These are phyloP conservation scores for Meliscaeva auricollis DNA, from an alignment of 2,888 invertebrate species.

Conservation along the genomic window DNA sequence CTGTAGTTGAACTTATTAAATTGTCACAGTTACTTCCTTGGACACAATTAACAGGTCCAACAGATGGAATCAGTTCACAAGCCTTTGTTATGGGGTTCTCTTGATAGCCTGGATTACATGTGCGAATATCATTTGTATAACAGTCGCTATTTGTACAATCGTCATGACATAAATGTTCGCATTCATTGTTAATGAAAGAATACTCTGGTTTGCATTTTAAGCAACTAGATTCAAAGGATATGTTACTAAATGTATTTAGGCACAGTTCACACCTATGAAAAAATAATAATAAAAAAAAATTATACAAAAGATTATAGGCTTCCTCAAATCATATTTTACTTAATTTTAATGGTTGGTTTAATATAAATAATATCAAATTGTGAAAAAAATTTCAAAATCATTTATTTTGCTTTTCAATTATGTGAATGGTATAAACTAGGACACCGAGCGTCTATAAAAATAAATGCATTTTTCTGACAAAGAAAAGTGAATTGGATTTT, in stretches of 20 bases:
- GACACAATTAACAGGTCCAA: slow-evolving; percentile 23
- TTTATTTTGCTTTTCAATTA: too few species aligned
- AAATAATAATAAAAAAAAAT: not conserved
- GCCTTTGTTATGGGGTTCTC: slow-evolving; percentile 77
- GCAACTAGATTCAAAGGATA: not conserved
- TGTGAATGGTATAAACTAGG: too few species aligned
- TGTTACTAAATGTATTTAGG: too few species aligned
- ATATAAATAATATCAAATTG: too few species aligned
- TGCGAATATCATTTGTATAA: slow-evolving; percentile 79
- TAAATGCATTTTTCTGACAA: too few species aligned
- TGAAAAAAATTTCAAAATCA: too few species aligned
- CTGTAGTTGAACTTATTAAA: not conserved
- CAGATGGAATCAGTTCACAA: slow-evolving; percentile 50
- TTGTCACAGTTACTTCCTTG: not conserved
- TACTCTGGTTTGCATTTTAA: not conserved
- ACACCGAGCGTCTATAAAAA: too few species aligned
- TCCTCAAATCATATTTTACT: too few species aligned
- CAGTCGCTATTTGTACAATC: slow-evolving; percentile 73
- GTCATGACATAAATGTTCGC: not conserved
- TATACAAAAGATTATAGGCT: too few species aligned
- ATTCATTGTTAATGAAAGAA: not conserved
- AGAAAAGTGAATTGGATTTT: too few species aligned
- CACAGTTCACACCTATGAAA: not conserved
- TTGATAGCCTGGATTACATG: slow-evolving; percentile 80
- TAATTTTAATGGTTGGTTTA: too few species aligned